Evolutionary conservation across 2,888 invertebrate species (phyloP), one percentile per base, ranked within the genome.

Genomic region (Dione vanillae): DNA sequence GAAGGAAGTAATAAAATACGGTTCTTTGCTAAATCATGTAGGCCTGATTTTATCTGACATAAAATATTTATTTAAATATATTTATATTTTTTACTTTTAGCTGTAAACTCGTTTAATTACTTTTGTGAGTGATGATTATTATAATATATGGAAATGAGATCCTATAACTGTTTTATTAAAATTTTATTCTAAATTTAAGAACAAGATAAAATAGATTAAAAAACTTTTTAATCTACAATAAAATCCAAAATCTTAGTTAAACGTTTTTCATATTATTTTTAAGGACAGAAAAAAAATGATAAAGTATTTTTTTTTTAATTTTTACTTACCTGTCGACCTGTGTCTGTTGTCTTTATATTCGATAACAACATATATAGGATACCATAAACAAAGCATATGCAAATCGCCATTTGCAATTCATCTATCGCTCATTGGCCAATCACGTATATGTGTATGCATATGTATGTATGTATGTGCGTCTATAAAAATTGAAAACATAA

Each of bases 401-500:
- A 49, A 47, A 47, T 9, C 14, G 11, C 49, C 19, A 64, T 51
- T 64, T 49, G 12, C 64, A 64, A 62, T 62, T 49, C 69, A 67
- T 68, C 65, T 52, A 67, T 58, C 70, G n/a, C 19, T 20, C 58
- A 66, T 68, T 43, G 62, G 59, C 54, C 70, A 64, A 66, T 67
- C 70, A 68, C 54, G 35, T 41, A 70, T n/a, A n/a, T 54, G 9
- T 54, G n/a, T 35, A 35, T 35, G 68, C n/a, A n/a, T 54, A n/a
- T 54, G n/a, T 35, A 35, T 35, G 35, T 56, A 11, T 37, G 16
- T 56, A 16, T 37, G 37, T 56, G 10, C 16, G 35, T 37, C 16
- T n/a, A 70, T 75, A 70, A 74, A 72, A 74, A 76, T 74, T 73
- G 52, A 76, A 73, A 76, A 74, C 74, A 68, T 59, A 65, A 70